phyloP scores from a whole-genome alignment of 2,888 invertebrate species.

The Eupithecia dodoneata region DNA sequence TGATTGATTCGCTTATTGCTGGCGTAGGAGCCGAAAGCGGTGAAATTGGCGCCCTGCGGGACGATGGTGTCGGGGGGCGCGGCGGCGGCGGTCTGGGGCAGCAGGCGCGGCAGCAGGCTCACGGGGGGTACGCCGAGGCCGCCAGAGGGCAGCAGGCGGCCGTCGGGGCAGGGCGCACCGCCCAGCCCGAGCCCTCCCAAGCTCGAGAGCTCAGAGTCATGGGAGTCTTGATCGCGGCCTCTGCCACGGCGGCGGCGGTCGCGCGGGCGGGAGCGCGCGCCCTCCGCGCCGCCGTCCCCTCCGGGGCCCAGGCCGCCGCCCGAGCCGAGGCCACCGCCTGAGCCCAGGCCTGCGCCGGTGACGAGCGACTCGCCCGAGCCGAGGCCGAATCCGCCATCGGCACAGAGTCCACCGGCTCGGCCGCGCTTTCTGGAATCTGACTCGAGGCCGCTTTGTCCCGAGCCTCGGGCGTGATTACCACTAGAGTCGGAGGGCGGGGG shows the following conservation, averaged over 20 bases:
- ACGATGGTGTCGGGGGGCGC: slow-evolving; percentile 56
- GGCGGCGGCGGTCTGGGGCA: slow-evolving; percentile 65
- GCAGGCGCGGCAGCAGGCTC: slow-evolving; percentile 78
- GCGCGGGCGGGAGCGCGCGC: slow-evolving; percentile 64
- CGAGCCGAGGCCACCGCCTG: slow-evolving; percentile 47
- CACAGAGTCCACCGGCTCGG: slow-evolving; percentile 56
- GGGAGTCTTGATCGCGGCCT: slow-evolving; percentile 71
- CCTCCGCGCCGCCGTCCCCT: slow-evolving; percentile 52
- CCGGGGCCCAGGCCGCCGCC: slow-evolving; percentile 53
- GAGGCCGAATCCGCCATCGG: slow-evolving; percentile 33
- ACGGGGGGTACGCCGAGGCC: slow-evolving; percentile 77
- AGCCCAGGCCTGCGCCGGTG: slow-evolving; percentile 54
- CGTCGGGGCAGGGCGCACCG: slow-evolving; percentile 54
- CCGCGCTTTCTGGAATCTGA: slow-evolving; percentile 79
- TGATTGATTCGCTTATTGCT: slow-evolving; percentile 56
- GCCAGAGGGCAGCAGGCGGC: slow-evolving; percentile 69
- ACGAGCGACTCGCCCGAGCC: slow-evolving; percentile 34
- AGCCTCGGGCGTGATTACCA: slow-evolving; percentile 69
- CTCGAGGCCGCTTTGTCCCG: slow-evolving; percentile 73
- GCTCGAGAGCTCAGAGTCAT: slow-evolving; percentile 57
- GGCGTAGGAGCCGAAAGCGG: slow-evolving; percentile 78
- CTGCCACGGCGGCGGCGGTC: slow-evolving; percentile 76
- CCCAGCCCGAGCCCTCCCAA: slow-evolving; percentile 63
- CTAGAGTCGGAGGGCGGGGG: slow-evolving; percentile 65
- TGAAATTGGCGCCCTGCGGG: slow-evolving; percentile 75